A percentile compares a stretch with the other conserved stretches of the same genome.
Conservation (phyloP, 2,113 vertebrate species). For the Pangasianodon hypophthalmus region DNA sequence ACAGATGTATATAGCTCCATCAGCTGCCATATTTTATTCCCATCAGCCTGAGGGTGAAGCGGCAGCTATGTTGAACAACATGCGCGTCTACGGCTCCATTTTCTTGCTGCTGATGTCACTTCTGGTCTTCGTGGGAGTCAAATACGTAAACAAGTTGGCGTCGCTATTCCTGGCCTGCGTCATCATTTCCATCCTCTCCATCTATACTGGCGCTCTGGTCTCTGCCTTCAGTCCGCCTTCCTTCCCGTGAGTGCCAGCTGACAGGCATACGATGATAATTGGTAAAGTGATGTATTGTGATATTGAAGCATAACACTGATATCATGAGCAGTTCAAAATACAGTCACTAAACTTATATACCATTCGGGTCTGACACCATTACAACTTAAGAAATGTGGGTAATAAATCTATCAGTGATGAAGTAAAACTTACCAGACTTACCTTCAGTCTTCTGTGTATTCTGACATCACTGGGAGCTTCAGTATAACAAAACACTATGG, state of each 20-base stretch:
- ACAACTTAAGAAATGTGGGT: not conserved
- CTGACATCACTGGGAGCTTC: not conserved
- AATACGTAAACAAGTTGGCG: constrained; percentile 92
- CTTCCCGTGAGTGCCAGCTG: constrained; percentile 77
- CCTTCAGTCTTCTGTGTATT: not conserved
- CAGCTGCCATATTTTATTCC: constrained; percentile 79
- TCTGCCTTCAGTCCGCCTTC: constrained; percentile 82
- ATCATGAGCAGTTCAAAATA: not conserved
- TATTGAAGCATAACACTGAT: not conserved
- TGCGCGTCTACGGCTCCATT: constrained; percentile 87
- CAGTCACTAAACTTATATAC: not conserved
- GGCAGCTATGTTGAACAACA: constrained; percentile 87
- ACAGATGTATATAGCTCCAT: constrained; percentile 84
- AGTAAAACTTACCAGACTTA: not conserved
- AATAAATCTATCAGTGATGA: not conserved
- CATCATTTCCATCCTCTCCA: constrained; percentile 87
- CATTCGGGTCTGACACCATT: not conserved
- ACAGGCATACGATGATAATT: not conserved
- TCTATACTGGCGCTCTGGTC: constrained; percentile 85
- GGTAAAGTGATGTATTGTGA: not conserved
- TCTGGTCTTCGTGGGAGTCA: constrained; percentile 88
- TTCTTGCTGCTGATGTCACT: constrained; percentile 85
- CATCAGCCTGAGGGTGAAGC: constrained; percentile 71
- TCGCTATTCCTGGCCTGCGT: constrained; percentile 89
- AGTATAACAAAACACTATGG: not conserved